Conservation (phyloP, 2,888 invertebrate species). For the Andrena haemorrhoa region DNA sequence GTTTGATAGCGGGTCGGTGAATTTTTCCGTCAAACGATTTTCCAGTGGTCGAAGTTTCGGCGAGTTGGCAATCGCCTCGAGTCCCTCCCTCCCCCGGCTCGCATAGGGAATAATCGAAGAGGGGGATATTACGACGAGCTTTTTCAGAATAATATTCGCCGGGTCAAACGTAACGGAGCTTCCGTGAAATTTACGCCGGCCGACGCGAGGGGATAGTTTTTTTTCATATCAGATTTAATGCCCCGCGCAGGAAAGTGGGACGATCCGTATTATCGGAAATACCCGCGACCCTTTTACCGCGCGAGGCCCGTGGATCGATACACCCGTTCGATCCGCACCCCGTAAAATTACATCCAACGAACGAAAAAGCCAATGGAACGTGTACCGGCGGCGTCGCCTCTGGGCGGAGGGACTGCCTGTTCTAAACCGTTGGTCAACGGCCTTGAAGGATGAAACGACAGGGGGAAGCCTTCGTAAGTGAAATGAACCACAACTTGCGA, state of each 20-base stretch:
- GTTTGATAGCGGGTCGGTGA: slow-evolving; percentile 28
- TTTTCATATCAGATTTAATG: slow-evolving; percentile 58
- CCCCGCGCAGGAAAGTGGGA: slow-evolving; percentile 46
- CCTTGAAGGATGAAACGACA: not conserved
- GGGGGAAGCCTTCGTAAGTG: not conserved
- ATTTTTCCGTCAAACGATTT: slow-evolving; percentile 63
- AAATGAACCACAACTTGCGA: not conserved
- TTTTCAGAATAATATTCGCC: slow-evolving; percentile 30
- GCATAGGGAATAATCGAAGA: slow-evolving; percentile 20
- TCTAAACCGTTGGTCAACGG: not conserved
- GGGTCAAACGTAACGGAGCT: slow-evolving; percentile 54
- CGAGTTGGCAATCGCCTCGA: slow-evolving; percentile 66
- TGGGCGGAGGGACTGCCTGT: not conserved
- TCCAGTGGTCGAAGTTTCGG: slow-evolving; percentile 54
- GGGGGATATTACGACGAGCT: slow-evolving; percentile 33
- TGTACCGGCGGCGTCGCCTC: slow-evolving; percentile 1
- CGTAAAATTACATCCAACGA: slow-evolving; percentile 50
- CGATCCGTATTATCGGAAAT: slow-evolving; percentile 61
- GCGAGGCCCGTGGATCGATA: slow-evolving; percentile 21
- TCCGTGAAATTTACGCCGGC: slow-evolving; percentile 46
- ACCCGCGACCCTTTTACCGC: slow-evolving; percentile 31
- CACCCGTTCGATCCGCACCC: slow-evolving; percentile 39
- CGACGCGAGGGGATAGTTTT: slow-evolving; percentile 20
- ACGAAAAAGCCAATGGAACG: slow-evolving; percentile 44
- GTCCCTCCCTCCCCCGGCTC: slow-evolving; percentile 45